Evolutionary conservation across 53 echinoderm and acorn worm species (phyloP).

Genomic region (Paracentrotus lividus): DNA sequence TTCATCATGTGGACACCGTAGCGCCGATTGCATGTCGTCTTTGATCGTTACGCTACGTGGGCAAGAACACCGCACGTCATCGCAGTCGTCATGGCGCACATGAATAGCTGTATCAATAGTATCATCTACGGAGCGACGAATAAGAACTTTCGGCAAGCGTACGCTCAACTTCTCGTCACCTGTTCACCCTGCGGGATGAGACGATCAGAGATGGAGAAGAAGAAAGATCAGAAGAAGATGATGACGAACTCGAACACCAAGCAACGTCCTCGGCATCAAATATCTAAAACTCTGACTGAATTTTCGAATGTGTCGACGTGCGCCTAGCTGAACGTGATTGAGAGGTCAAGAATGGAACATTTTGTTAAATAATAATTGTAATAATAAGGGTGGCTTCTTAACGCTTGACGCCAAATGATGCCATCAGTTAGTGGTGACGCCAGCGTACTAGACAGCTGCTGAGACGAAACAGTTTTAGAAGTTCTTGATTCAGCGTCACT

Average conservation of each 20-base stretch:
- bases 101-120: slow-evolving; percentile 89
- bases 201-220: background rate
- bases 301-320: too few relatives aligned
- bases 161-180: slow-evolving; percentile 51
- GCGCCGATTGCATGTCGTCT: slow-evolving; percentile 73
- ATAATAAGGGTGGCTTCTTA: too few relatives aligned
- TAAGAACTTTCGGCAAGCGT: slow-evolving; percentile 80
- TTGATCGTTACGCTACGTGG: slow-evolving; percentile 77
- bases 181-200: slow-evolving; percentile 6
- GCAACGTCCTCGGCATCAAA: background rate
- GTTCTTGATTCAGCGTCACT: too few relatives aligned
- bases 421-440: too few relatives aligned
- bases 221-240: background rate
- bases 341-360: too few relatives aligned
- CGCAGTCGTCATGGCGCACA: slow-evolving; percentile 79
- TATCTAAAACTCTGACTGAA: too few relatives aligned
- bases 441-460: too few relatives aligned
- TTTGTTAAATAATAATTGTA: too few relatives aligned
- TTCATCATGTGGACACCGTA: slow-evolving; percentile 91
- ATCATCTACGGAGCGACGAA: slow-evolving; percentile 90
- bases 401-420: too few relatives aligned
- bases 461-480: too few relatives aligned
- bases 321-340: too few relatives aligned
- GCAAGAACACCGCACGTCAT: slow-evolving; percentile 74
- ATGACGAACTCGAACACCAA: background rate